phyloP scores from a whole-genome alignment of 2,113 vertebrate species.

The Steatornis caripensis region DNA sequence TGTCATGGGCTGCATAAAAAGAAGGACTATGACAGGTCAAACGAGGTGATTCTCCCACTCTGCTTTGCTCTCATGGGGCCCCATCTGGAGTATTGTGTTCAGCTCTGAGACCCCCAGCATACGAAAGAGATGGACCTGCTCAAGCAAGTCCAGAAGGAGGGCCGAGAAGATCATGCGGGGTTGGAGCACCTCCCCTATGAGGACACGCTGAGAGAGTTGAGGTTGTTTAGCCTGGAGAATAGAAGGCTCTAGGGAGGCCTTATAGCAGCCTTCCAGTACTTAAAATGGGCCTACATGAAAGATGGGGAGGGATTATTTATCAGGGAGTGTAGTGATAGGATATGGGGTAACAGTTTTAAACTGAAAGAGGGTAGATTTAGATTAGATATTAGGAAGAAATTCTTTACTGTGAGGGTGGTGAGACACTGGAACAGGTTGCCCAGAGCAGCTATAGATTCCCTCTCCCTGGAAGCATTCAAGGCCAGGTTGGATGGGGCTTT shows the following conservation, averaged over 20 bases:
- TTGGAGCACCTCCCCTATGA: background rate
- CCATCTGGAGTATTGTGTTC: background rate
- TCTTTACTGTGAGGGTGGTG: background rate
- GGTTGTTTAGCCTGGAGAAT: background rate
- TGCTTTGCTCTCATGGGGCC: accelerated
- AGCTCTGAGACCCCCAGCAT: background rate
- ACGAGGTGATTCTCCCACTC: background rate
- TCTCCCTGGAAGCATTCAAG: background rate
- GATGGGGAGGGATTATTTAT: background rate
- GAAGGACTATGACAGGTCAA: background rate
- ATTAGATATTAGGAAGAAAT: background rate
- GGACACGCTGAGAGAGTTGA: background rate
- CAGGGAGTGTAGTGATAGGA: background rate
- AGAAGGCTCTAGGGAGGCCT: background rate
- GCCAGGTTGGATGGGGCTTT: background rate
- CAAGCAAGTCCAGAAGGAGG: background rate
- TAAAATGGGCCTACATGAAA: background rate
- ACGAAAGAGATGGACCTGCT: background rate
- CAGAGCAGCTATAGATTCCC: background rate
- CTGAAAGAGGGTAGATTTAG: background rate
- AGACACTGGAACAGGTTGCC: background rate
- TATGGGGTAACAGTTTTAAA: background rate
- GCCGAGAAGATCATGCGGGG: background rate
- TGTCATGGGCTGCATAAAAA: background rate
- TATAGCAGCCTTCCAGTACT: background rate